These are phyloP conservation scores for Tenualosa thibaudeaui DNA, from an alignment of 2,797 vertebrate genomes.

Conservation along the genomic window DNA sequence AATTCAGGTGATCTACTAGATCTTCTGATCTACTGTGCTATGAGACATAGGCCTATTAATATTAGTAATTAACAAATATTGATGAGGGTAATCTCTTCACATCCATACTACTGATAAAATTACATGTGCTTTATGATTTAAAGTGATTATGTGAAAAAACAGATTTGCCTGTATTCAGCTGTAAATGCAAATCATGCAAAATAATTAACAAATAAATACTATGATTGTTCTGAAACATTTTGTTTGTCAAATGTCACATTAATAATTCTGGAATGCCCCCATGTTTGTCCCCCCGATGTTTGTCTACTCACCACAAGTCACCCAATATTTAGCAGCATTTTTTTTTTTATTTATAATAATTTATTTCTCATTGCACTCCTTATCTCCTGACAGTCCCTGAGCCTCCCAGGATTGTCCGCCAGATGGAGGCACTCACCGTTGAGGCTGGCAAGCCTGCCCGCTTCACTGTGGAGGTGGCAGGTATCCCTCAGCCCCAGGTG, in stretches of 20 bases:
- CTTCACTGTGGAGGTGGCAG: conserved; percentile 87
- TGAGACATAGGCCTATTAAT: no score
- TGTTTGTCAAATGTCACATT: no score
- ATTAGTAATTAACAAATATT: no score
- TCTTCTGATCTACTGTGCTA: no score
- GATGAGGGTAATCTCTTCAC: no score
- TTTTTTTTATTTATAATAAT: neutral
- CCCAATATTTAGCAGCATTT: neutral
- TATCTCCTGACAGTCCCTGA: conserved; percentile 81
- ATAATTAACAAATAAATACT: no score
- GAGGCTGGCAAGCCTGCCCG: conserved; percentile 94
- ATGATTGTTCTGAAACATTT: no score
- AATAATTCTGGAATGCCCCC: neutral
- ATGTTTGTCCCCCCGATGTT: neutral
- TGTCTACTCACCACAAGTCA: neutral
- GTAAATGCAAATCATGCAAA: no score
- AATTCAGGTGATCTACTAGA: neutral
- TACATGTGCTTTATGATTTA: no score
- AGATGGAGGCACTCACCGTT: conserved; percentile 87
- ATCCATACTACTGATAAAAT: no score
- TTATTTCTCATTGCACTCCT: neutral
- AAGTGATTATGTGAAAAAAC: no score
- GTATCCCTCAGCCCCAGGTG: conserved; percentile 88
- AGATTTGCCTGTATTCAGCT: no score
- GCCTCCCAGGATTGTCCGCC: conserved; percentile 86